Percentiles rank a stretch among this genome's conserved stretches.
Conservation (phyloP, 2,113 vertebrate species). For the Strix aluco region DNA sequence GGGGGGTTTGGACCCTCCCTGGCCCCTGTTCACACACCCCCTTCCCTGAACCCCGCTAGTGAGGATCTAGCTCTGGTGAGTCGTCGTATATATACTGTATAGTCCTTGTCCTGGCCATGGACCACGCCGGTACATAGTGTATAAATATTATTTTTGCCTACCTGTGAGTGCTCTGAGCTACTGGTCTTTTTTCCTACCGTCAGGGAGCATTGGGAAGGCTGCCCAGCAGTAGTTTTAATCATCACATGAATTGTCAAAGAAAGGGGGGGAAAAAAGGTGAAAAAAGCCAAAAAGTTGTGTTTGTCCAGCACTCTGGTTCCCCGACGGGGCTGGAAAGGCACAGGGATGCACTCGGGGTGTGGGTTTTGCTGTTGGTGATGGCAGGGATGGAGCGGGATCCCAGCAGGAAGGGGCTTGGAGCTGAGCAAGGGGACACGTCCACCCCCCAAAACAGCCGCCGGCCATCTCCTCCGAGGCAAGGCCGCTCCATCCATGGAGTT, state of each 20-base stretch:
- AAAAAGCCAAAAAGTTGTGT: neutral
- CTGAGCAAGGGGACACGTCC: fast-evolving
- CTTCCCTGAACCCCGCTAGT: neutral
- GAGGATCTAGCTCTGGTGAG: slow-evolving; percentile 19
- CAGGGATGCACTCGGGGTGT: neutral
- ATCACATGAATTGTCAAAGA: neutral
- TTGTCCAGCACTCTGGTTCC: neutral
- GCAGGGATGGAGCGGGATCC: neutral
- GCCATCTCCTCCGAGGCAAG: neutral
- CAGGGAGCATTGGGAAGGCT: neutral
- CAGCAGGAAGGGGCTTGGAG: neutral
- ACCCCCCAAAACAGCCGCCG: neutral
- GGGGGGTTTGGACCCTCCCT: neutral
- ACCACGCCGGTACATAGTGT: slow-evolving; percentile 13
- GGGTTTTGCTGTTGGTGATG: neutral
- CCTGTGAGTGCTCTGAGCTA: slow-evolving; percentile 34
- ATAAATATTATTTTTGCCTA: slow-evolving; percentile 61
- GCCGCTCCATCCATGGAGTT: neutral
- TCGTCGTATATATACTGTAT: slow-evolving; percentile 19
- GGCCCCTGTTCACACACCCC: neutral
- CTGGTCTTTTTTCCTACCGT: neutral
- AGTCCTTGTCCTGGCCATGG: slow-evolving; percentile 45
- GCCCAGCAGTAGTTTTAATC: neutral
- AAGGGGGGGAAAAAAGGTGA: neutral
- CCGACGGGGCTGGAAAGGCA: neutral